These are phyloP conservation scores for Eupithecia inturbata DNA, from an alignment of 2,888 invertebrate genomes.

Conservation along the genomic window DNA sequence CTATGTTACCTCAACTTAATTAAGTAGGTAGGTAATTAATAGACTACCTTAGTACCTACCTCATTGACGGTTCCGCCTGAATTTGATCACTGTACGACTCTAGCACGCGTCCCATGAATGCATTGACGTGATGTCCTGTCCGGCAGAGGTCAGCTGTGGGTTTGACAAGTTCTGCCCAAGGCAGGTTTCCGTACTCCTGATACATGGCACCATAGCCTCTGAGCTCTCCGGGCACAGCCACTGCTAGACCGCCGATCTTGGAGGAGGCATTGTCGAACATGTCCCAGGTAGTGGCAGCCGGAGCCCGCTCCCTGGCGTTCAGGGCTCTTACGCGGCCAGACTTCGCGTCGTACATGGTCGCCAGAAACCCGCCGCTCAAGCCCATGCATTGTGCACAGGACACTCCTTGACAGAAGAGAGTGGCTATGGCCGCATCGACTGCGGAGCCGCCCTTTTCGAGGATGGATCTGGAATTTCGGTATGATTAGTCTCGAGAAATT, in stretches of 20 bases:
- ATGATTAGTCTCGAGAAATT: no score
- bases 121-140: conserved; percentile 88
- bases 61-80: conserved; percentile 84
- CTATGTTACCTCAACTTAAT: neutral
- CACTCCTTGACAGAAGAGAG: conserved; percentile 93
- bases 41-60: conserved; percentile 56
- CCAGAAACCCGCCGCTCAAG: conserved; percentile 94
- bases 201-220: conserved; percentile 92
- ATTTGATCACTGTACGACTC: conserved; percentile 78
- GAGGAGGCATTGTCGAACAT: conserved; percentile 87
- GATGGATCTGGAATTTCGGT: conserved; percentile 87
- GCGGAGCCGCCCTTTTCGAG: conserved; percentile 89
- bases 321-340: conserved; percentile 85
- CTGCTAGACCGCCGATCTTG: conserved; percentile 86
- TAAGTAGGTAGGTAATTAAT: neutral
- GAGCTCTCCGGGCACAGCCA: conserved; percentile 96
- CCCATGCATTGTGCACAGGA: conserved; percentile 94
- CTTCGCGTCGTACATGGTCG: conserved; percentile 89
- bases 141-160: conserved; percentile 91
- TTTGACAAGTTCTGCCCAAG: conserved; percentile 91
- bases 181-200: conserved; percentile 88
- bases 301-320: conserved; percentile 92
- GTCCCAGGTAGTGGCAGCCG: conserved; percentile 84
- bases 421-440: conserved; percentile 94
- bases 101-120: conserved; percentile 86